A percentile compares a stretch with the other conserved stretches of the same genome.
These are phyloP conservation scores for Oxygymnocypris stewartii DNA, from an alignment of 2,113 vertebrate species.

Conservation along the genomic window DNA sequence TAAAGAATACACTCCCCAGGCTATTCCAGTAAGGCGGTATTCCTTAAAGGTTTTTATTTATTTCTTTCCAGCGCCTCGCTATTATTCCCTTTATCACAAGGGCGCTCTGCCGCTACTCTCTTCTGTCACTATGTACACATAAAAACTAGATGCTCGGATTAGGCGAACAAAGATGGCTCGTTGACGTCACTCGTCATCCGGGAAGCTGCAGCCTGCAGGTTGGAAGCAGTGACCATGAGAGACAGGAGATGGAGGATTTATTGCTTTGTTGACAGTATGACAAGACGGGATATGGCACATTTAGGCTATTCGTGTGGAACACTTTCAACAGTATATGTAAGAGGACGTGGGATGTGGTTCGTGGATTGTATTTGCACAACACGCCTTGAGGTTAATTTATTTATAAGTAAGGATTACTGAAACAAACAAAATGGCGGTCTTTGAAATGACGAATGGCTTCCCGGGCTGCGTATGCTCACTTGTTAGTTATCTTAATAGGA, in stretches of 20 bases:
- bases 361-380: neutral
- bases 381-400: neutral
- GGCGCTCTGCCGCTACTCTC: conserved; percentile 55
- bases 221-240: conserved; percentile 66
- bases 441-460: neutral
- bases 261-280: neutral
- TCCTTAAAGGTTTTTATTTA: conserved; percentile 2
- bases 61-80: conserved; percentile 56
- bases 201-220: conserved; percentile 72
- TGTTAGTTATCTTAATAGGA: neutral
- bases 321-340: neutral
- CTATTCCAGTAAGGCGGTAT: conserved; percentile 38
- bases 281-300: neutral
- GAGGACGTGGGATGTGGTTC: neutral
- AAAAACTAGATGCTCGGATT: conserved; percentile 72
- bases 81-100: conserved; percentile 46
- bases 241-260: conserved; percentile 43
- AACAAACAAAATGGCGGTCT: conserved; percentile 52
- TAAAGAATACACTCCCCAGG: conserved; percentile 42
- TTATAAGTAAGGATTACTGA: neutral
- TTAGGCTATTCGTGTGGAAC: neutral
- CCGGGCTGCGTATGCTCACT: neutral
- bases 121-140: conserved; percentile 68
- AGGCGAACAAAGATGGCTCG: conserved; percentile 74
- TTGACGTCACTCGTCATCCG: conserved; percentile 77